A percentile compares a stretch with the other conserved stretches of the same genome.
Evolutionary conservation across 2,113 vertebrate species (phyloP).

Genomic region (Heterotilapia buettikoferi): DNA sequence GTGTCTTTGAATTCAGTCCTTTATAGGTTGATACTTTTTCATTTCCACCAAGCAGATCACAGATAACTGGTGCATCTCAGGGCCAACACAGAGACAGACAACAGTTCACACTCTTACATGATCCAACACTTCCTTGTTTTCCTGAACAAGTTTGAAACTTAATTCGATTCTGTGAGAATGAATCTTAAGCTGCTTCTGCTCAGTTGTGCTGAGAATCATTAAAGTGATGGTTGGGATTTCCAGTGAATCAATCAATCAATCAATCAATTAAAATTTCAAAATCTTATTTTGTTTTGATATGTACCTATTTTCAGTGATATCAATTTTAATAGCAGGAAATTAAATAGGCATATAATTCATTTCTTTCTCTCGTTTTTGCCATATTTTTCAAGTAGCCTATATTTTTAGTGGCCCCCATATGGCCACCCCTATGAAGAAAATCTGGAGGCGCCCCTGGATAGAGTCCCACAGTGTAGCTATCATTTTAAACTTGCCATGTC

Average conservation of each 20-base stretch:
- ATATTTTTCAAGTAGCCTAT: not conserved
- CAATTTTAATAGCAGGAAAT: rapidly evolving
- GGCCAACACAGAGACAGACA: not conserved
- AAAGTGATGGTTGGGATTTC: not conserved
- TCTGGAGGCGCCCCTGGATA: not conserved
- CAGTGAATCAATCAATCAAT: not conserved
- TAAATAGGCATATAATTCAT: rapidly evolving
- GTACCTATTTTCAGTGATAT: not conserved
- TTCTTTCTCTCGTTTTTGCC: not conserved
- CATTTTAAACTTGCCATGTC: not conserved
- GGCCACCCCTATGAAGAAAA: not conserved
- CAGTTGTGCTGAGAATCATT: not conserved
- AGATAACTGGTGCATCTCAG: not conserved
- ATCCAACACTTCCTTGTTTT: not conserved
- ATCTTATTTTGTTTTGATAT: not conserved
- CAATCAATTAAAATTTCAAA: not conserved
- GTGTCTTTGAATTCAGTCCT: not conserved
- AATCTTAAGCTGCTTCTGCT: not conserved
- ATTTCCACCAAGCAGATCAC: not conserved
- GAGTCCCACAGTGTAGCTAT: not conserved
- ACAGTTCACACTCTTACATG: not conserved
- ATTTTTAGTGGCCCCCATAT: rapidly evolving
- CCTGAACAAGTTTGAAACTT: not conserved
- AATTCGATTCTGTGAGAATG: not conserved
- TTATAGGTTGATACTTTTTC: not conserved